Percentiles rank a stretch among this genome's conserved stretches.
These are phyloP conservation scores for Elgaria multicarinata DNA, from an alignment of 2,113 vertebrate species.

Conservation along the genomic window DNA sequence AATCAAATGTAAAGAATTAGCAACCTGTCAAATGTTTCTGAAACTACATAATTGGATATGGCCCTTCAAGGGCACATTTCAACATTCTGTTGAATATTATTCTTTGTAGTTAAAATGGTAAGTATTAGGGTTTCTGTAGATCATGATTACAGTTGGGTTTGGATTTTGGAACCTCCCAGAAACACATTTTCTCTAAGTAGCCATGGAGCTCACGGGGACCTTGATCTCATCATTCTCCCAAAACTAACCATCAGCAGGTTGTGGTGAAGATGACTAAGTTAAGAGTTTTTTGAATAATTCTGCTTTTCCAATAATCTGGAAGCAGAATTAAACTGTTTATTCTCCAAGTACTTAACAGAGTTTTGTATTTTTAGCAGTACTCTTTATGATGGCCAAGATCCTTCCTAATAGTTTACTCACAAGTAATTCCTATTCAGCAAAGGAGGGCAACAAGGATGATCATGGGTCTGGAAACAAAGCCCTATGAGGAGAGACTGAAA, in stretches of 20 bases:
- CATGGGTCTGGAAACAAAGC: too few relatives aligned
- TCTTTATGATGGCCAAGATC: not conserved
- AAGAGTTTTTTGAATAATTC: not conserved
- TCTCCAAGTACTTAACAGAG: not conserved
- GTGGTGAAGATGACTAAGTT: not conserved
- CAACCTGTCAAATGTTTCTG: not conserved
- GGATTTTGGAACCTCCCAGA: not conserved
- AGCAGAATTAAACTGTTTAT: not conserved
- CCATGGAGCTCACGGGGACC: too few relatives aligned
- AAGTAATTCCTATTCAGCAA: not conserved
- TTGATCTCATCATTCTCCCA: not conserved
- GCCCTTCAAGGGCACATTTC: slow-evolving; percentile 17
- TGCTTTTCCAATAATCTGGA: not conserved
- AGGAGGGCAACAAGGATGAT: too few relatives aligned
- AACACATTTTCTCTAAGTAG: not conserved
- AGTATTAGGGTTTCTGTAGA: not conserved
- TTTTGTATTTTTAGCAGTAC: not conserved
- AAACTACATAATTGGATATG: not conserved
- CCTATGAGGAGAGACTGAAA: too few relatives aligned
- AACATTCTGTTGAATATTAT: not conserved
- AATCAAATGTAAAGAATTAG: not conserved
- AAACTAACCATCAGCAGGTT: not conserved
- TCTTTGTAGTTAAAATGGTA: not conserved
- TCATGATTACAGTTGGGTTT: not conserved
- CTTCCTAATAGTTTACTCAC: not conserved